A percentile compares a stretch with the other conserved stretches of the same genome.
Conservation (phyloP, 2,888 invertebrate genomes). For the Catocala sponsa region DNA sequence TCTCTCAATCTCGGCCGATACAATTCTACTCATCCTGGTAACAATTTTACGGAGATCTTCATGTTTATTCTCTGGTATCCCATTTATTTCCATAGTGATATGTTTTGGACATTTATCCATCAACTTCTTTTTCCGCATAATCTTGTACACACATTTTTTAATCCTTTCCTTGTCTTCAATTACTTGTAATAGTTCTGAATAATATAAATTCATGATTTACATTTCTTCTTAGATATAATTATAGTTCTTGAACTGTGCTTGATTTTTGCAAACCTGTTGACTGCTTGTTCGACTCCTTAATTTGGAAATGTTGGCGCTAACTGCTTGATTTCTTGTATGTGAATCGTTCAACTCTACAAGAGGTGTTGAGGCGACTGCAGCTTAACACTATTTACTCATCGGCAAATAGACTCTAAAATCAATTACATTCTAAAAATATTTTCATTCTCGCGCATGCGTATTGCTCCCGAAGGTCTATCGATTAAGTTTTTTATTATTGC, state of each 20-base stretch:
- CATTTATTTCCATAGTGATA: not conserved
- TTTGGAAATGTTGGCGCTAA: no score
- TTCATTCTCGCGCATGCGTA: not conserved
- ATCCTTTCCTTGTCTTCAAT: not conserved
- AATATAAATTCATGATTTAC: not conserved
- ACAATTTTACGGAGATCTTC: not conserved
- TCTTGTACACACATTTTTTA: not conserved
- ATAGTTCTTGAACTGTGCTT: no score
- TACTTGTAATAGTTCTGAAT: not conserved
- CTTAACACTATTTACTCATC: no score
- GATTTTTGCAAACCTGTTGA: no score
- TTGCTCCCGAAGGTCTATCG: not conserved
- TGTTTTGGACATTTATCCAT: not conserved
- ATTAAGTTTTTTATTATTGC: not conserved
- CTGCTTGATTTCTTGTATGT: no score
- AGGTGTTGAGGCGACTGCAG: no score
- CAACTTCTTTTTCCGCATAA: not conserved
- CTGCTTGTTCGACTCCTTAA: no score
- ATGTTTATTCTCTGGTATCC: not conserved
- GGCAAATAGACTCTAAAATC: no score
- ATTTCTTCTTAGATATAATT: no score
- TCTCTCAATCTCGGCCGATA: not conserved
- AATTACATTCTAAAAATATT: not conserved
- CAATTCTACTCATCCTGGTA: not conserved
- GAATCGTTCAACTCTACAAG: no score